Base-by-base conservation (phyloP, 2,113 vertebrate species). In the Sinocyclocheilus grahami region DNA sequence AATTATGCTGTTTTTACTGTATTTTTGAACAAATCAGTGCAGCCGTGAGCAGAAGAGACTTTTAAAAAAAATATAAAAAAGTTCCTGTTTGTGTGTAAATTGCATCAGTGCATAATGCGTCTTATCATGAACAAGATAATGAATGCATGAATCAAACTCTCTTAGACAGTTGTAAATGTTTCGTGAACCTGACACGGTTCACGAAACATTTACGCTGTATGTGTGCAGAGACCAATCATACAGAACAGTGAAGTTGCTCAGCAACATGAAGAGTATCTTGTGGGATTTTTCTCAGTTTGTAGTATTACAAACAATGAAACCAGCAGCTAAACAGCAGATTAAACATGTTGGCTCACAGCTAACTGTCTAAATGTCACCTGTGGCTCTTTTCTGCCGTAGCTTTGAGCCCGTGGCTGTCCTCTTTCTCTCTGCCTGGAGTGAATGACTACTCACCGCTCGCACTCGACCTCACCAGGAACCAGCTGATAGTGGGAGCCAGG, bases 401-500 rank as follows among this genome's bases (percentile, higher is more conserved):
- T 78, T 90, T 99, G 91, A 96, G 95, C 91, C 96, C 95, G 0
- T 98, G 97, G 97, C 87, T 98, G 88, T 97, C 93, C 0, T 96
- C 96, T 92, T 99, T 99, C 94, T 97, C 96, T 83, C 96, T 94
- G 88, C 94, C 96, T 80, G 97, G 95, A 89, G 97, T 95, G 65
- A 95, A 91, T 71, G 97, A 99, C 90, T 99, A 97, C 92, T 99
- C 98, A 58, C 98, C 98, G 91, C 94, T 99, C 74, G 94, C 96
- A 27, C 91, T 99, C 89, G 98, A 99, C 92, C 94, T 96, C 93
- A 95, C 93, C 95, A 95, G 96, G 89, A 97, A 97, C 91, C 98
- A 99, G 92, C 95, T 99, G 87, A 94, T 99, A 88, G 97, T 98
- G 75, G 98, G 97, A 95, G 97, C 98, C 86, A 98, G 98, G 98